Evolutionary conservation across 2,888 invertebrate genomes (phyloP).

Genomic region (Amorpha juglandis): DNA sequence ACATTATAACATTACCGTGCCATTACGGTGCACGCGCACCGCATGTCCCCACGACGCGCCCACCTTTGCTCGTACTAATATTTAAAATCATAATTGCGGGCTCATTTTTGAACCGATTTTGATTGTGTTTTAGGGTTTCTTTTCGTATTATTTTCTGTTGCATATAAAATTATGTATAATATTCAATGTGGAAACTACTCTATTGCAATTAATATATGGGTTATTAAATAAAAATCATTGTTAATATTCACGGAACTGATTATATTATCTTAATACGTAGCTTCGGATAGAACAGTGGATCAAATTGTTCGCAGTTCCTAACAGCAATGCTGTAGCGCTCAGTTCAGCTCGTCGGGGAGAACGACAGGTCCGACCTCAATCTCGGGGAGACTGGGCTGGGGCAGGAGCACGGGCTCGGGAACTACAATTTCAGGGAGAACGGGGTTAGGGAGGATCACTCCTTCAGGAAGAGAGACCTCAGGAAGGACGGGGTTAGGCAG

Average conservation of each 20-base stretch:
- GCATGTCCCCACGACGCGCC: too few species aligned
- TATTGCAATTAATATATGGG: too few species aligned
- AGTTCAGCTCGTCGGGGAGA: conserved; percentile 43
- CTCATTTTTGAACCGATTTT: too few species aligned
- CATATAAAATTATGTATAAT: too few species aligned
- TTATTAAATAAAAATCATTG: conserved; percentile 10
- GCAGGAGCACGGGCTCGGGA: conserved; percentile 37
- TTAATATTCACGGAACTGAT: conserved; percentile 22
- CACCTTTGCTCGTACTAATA: too few species aligned
- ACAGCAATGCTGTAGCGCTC: conserved; percentile 24
- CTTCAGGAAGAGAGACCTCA: conserved; percentile 30
- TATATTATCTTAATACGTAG: conserved; percentile 8
- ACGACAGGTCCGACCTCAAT: conserved; percentile 30
- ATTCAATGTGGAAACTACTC: too few species aligned
- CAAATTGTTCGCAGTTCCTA: conserved; percentile 27
- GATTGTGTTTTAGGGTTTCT: too few species aligned
- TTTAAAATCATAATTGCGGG: too few species aligned
- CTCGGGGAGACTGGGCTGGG: conserved; percentile 34
- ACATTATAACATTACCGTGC: too few species aligned
- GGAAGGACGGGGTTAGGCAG: conserved; percentile 28
- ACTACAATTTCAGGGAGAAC: conserved; percentile 31
- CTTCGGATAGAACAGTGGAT: conserved; percentile 25
- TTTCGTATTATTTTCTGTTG: too few species aligned
- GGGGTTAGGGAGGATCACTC: conserved; percentile 33
- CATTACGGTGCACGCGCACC: too few species aligned